A percentile compares a stretch with the other conserved stretches of the same genome.
These are phyloP conservation scores for Neogobius melanostomus DNA, from an alignment of 2,113 vertebrate genomes.

Conservation along the genomic window DNA sequence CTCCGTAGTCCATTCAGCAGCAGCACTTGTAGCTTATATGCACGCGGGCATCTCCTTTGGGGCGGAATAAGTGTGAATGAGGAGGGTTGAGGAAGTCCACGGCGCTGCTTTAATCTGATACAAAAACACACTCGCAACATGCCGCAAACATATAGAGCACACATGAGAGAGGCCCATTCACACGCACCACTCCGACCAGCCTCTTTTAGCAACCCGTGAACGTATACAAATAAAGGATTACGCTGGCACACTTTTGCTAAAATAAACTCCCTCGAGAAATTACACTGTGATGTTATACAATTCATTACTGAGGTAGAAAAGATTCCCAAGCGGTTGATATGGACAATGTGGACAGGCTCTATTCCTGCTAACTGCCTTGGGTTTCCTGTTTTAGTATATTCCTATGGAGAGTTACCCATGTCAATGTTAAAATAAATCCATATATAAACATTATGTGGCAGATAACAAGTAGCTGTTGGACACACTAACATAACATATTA, in stretches of 20 bases:
- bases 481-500: no score
- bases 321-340: no score
- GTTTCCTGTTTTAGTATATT: no score
- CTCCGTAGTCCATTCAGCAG: slow-evolving; percentile 52
- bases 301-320: no score
- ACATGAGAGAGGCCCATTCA: slow-evolving; percentile 62
- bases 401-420: no score
- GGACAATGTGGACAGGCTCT: no score
- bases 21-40: neutral
- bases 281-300: no score
- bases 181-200: neutral
- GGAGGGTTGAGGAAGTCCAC: slow-evolving; percentile 49
- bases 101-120: slow-evolving; percentile 63
- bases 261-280: neutral
- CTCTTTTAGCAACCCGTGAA: slow-evolving; percentile 1
- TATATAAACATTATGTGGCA: no score
- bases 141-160: slow-evolving; percentile 25
- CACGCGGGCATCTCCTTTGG: slow-evolving; percentile 30
- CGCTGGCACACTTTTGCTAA: neutral
- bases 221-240: neutral
- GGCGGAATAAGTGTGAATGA: slow-evolving; percentile 26
- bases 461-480: no score
- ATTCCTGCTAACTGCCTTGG: no score
- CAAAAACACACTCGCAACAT: slow-evolving; percentile 51
- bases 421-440: no score